phyloP scores from a whole-genome alignment of 2,797 vertebrate species.

The Caiman crocodilus region DNA sequence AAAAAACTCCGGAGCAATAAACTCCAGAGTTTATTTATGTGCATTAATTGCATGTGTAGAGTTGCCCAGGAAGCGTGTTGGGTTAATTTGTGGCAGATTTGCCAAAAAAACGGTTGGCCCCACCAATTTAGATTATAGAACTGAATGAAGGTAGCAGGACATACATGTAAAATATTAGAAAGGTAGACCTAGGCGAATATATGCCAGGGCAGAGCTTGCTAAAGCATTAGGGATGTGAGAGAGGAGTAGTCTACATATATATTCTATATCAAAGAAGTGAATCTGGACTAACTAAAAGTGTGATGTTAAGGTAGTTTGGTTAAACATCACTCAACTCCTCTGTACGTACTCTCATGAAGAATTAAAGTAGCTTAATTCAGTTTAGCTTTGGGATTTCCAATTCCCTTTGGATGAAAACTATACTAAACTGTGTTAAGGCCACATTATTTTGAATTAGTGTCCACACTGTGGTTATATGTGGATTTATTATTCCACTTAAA shows the following conservation, averaged over 20 bases:
- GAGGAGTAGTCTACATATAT: neutral
- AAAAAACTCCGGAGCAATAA: too few relatives aligned
- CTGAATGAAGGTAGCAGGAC: neutral
- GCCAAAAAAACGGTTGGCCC: too few relatives aligned
- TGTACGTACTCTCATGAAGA: too few relatives aligned
- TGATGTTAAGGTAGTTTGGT: too few relatives aligned
- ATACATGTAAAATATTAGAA: neutral
- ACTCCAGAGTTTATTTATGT: too few relatives aligned
- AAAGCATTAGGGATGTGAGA: neutral
- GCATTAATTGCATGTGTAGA: too few relatives aligned
- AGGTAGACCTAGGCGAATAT: neutral
- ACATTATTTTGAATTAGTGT: neutral
- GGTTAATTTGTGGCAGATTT: too few relatives aligned
- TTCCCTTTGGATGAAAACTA: neutral
- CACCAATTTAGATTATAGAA: neutral
- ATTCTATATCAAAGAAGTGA: too few relatives aligned
- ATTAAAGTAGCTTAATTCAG: too few relatives aligned
- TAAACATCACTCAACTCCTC: too few relatives aligned
- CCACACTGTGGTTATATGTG: neutral
- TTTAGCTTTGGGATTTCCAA: neutral
- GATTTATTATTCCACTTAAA: neutral
- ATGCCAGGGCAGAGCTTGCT: neutral
- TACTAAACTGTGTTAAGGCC: neutral
- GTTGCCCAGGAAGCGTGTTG: too few relatives aligned
- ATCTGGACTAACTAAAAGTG: too few relatives aligned